phyloP scores from a whole-genome alignment of 2,797 vertebrate species.

The Phrynocephalus vlangalii region DNA sequence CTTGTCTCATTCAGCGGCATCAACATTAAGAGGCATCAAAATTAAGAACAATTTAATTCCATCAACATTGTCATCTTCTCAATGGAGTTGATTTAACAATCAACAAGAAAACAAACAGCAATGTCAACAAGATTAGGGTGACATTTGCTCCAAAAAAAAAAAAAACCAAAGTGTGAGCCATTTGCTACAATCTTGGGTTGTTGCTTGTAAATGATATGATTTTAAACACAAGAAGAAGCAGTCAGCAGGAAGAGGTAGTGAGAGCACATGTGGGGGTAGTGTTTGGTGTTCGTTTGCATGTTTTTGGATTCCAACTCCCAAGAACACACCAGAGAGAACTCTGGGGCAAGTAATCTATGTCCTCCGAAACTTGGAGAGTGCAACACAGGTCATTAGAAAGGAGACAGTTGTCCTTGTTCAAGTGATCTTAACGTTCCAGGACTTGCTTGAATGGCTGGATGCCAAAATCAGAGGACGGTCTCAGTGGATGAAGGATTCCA shows the following conservation, averaged over 20 bases:
- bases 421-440: no score
- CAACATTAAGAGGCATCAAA: conserved; percentile 55
- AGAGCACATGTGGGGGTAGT: background rate
- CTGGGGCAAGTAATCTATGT: no score
- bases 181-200: conserved; percentile 52
- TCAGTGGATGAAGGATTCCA: no score
- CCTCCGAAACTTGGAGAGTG: no score
- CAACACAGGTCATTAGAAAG: no score
- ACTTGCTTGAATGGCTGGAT: no score
- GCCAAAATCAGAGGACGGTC: no score
- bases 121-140: conserved; percentile 46
- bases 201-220: conserved; percentile 44
- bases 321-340: no score
- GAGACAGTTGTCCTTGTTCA: no score
- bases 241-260: conserved; percentile 58
- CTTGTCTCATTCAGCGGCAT: conserved; percentile 52
- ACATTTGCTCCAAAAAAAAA: conserved; percentile 54
- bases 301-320: background rate
- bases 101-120: conserved; percentile 45
- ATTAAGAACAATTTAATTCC: conserved; percentile 56
- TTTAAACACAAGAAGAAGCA: conserved; percentile 48
- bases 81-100: conserved; percentile 46
- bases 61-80: conserved; percentile 39
- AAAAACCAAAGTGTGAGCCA: conserved; percentile 52
- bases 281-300: no score